Base-by-base conservation (phyloP, 2,888 invertebrate genomes). In the Malthinus flaveolus region DNA sequence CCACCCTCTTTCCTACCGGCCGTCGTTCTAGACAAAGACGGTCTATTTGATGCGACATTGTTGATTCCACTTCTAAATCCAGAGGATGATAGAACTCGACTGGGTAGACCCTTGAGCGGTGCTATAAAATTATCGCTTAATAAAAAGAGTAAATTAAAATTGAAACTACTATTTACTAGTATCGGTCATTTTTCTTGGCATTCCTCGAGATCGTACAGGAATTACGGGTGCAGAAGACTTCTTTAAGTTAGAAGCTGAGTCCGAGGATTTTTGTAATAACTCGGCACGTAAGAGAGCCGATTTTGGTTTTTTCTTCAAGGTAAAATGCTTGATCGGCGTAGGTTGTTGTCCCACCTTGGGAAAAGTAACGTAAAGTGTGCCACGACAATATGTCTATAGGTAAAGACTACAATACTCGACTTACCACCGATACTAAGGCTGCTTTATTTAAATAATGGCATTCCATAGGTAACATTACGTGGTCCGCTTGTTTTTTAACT, bases 121-220 rank as follows among this genome's bases (percentile, higher is more conserved):
- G 96, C 93, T 93, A 37, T 4, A 50, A 47, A 1, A 55, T 9
- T 7, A 36, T 5, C 5, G 2, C 2, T 23, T 31, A 51, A 51
- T 12, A 12, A 23, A 39, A 37, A 32, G 11, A 6, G 35, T 53
- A 34, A 32, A 4, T 12, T 1, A 9, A 11, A 15, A 35, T 36
- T 31, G 8, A n/a, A 47, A 53, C 10, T 33, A 75, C 83, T 33
- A 75, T 83, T 84, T 80, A 93, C 93, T 95, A 35, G 94, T 93
- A 74, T 97, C 96, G 70, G 96, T 96, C 94, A 97, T 95, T 83
- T 96, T 96, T 70, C 96, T 86, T 0, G 95, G 95, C 90, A 95
- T 93, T 66, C 90, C 91, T 61, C 91, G 80, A 12, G 93, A 91
- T 63, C 95, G 82, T 1, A 95, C 85, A 0, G 95, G 95, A 68